phyloP scores from a whole-genome alignment of 2,113 vertebrate species.

The Dendrocopos noguchii region DNA sequence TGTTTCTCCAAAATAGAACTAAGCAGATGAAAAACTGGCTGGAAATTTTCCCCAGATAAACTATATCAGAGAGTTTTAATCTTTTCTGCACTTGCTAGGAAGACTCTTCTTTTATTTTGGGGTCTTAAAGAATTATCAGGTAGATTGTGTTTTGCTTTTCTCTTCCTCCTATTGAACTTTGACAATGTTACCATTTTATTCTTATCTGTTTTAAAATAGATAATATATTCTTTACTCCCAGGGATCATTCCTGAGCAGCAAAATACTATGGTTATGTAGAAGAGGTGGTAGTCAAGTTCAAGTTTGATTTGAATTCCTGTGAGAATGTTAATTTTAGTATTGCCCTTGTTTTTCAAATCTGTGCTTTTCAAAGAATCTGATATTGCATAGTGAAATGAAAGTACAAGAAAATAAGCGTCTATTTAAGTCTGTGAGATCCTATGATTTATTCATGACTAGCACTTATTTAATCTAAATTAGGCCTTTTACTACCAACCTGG shows the following conservation, averaged over 20 bases:
- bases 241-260: neutral
- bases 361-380: neutral
- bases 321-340: neutral
- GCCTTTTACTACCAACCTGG: neutral
- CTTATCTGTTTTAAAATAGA: neutral
- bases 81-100: neutral
- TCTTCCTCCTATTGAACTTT: neutral
- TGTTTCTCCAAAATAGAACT: slow-evolving; percentile 35
- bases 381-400: neutral
- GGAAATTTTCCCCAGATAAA: neutral
- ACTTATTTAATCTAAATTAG: neutral
- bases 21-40: neutral
- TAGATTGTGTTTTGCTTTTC: neutral
- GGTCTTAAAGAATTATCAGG: neutral
- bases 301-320: neutral
- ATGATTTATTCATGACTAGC: neutral
- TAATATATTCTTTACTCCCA: neutral
- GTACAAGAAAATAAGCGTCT: neutral
- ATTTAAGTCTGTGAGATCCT: neutral
- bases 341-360: neutral
- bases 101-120: neutral
- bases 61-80: neutral
- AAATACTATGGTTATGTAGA: neutral
- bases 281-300: neutral
- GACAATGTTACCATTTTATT: neutral